Conservation (phyloP, 2,888 invertebrate species). For the Lycia hirtaria region DNA sequence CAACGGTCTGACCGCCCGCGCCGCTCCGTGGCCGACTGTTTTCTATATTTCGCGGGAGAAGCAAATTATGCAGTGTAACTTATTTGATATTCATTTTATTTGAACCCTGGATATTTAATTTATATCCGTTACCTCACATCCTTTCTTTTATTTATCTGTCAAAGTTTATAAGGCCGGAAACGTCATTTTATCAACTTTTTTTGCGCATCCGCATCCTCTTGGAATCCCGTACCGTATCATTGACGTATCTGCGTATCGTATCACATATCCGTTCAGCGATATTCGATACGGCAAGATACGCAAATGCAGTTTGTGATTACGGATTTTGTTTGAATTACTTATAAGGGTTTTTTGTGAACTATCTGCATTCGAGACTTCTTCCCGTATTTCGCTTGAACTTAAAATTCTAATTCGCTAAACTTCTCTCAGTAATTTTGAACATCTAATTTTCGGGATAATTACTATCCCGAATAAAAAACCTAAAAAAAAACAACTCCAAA, state of each 20-base stretch:
- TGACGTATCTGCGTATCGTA: conserved; percentile 29
- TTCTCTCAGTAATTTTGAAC: too few relatives aligned
- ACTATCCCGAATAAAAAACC: too few relatives aligned
- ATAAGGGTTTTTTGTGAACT: too few relatives aligned
- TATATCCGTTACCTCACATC: conserved; percentile 16
- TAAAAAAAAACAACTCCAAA: too few relatives aligned
- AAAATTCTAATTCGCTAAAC: too few relatives aligned
- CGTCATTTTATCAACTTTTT: conserved; percentile 40
- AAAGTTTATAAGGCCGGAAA: conserved; percentile 34
- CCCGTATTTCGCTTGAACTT: too few relatives aligned
- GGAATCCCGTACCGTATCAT: conserved; percentile 30
- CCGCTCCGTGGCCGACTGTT: neutral
- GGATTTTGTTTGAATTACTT: too few relatives aligned
- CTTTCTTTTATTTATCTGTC: conserved; percentile 33
- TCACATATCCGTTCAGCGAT: conserved; percentile 33
- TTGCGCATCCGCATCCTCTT: conserved; percentile 39
- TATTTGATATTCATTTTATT: too few relatives aligned
- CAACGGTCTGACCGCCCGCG: conserved; percentile 36
- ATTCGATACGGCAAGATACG: conserved; percentile 23
- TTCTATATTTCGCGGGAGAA: neutral
- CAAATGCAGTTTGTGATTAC: conserved; percentile 13
- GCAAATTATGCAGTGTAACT: too few relatives aligned
- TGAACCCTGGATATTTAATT: neutral
- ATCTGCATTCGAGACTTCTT: too few relatives aligned
- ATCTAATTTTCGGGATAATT: too few relatives aligned